Base-by-base conservation (phyloP, 1,140 invertebrate genomes). In the Stegodyphus dumicola region DNA sequence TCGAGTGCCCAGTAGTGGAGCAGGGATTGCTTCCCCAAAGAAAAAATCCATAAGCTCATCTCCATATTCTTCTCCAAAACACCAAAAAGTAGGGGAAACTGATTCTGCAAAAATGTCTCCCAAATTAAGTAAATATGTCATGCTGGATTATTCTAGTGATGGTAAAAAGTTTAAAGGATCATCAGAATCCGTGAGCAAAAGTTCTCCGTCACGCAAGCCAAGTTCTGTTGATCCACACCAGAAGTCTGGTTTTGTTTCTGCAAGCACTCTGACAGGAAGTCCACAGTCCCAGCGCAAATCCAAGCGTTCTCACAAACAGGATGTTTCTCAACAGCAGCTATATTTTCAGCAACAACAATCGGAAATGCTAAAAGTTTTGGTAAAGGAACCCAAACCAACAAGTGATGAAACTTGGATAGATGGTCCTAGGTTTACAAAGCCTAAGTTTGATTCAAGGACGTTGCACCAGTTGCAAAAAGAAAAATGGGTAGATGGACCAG, bases 381-480 rank as follows among this genome's bases (percentile, higher is more conserved):
- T 60, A 17, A 81, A 77, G 77, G 86, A 86, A 18, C 71, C 54
- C n/a, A 87, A 87, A 49, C 67, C 70, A 2, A 69, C 74, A 87
- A 93, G 93, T 87, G 96, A 97, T 88, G 97, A 98, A 89, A 95
- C 97, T 89, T 99, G 97, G 97, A 96, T 99, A 77, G 97, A 99
- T 91, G 97, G 97, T 2, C 97, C 97, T 0, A 93, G 95, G 89
- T 95, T 97, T 88, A 94, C 95, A 0, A 95, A 95, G 70, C 89
- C 90, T 6, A 88, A 89, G 74, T 88, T 89, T 6, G 89, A 89
- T 60, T 86, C 88, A 6, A 17, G 81, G 53, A 85, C 86, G 6
- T 66, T 87, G 4, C 88, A 89, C 52, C 88, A 89, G 48, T 92
- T 96, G 88, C 93, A 95, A 88, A 95, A 95, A 90, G 93, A 95